Evolutionary conservation across 2,888 invertebrate species (phyloP), one percentile per base, ranked within the genome.

Genomic region (Catotricha subobsoleta): DNA sequence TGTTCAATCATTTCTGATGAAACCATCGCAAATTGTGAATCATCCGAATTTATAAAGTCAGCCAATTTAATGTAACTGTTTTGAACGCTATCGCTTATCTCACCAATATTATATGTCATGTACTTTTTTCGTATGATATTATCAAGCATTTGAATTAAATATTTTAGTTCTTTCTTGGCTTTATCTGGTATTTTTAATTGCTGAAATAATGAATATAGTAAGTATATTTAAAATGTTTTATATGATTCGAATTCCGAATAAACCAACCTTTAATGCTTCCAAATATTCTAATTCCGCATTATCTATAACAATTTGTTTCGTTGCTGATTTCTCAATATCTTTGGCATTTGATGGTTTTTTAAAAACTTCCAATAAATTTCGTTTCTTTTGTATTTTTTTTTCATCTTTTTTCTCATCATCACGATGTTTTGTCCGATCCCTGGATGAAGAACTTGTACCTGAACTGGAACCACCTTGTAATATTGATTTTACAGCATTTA

Each of bases 51-150:
- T 2, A 62, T 54, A 18, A 58, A 49, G 37, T 59, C 58, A 0
- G 52, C 49, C 23, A 63, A 49, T 46, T 56, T 55, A 1, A 54
- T 54, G 60, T 95, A 98, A 55, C 86, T 87, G 53, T 84, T 81
- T 63, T 95, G 94, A 23, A 90, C 81, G 35, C 80, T 66, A 54
- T 92, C 91, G 0, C 92, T 87, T 25, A 92, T 62, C 48, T 94
- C 88, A 43, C 91, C 91, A 2, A 87, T 75, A 9, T 33, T 40
- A 18, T 21, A 23, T 10, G 30, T 40, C 18, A 23, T 25, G 44
- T 43, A 33, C 48, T 55, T 35, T 54, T 56, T 48, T 58, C 56
- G 54, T 45, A 63, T 62, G 2, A 51, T 50, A 34, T 48, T 52
- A 34, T 63, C 62, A 39, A 63, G 44, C 2, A 54, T 53, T 42